Percentiles rank a stretch among this genome's conserved stretches.
phyloP scores from a whole-genome alignment of 2,113 vertebrate species.

The Microcebus tavaratra region DNA sequence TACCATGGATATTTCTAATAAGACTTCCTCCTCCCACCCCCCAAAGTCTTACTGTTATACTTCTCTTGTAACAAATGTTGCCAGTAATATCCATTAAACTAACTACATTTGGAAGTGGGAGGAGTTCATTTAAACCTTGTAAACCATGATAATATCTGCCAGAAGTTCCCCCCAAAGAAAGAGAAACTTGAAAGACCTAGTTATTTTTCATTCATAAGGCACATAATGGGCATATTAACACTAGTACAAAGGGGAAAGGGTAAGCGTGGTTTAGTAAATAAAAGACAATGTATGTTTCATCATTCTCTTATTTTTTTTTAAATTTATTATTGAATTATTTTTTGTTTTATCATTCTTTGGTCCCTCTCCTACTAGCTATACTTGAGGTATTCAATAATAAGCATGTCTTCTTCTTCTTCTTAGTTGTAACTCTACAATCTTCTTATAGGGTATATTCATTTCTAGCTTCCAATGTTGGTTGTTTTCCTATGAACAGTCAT shows the following conservation, averaged over 20 bases:
- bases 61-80: slow-evolving; percentile 58
- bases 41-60: slow-evolving; percentile 16
- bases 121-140: not conserved
- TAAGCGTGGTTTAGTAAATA: not conserved
- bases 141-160: not conserved
- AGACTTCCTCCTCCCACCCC: not conserved
- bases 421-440: not conserved
- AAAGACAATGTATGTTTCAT: not conserved
- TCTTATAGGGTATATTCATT: not conserved
- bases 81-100: slow-evolving; percentile 34
- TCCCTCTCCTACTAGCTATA: not conserved
- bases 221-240: not conserved
- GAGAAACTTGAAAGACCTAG: not conserved
- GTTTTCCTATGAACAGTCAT: slow-evolving; percentile 1
- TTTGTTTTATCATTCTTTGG: not conserved
- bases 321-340: not conserved
- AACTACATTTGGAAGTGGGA: slow-evolving; percentile 31
- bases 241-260: not conserved
- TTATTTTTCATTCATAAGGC: not conserved
- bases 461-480: not conserved
- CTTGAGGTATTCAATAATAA: not conserved
- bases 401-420: not conserved
- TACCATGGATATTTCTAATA: slow-evolving; percentile 27
- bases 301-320: too few relatives aligned
- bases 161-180: not conserved